Percentiles rank a stretch among this genome's conserved stretches.
Conservation (phyloP, 2,113 vertebrate species). For the Lophura nycthemera region DNA sequence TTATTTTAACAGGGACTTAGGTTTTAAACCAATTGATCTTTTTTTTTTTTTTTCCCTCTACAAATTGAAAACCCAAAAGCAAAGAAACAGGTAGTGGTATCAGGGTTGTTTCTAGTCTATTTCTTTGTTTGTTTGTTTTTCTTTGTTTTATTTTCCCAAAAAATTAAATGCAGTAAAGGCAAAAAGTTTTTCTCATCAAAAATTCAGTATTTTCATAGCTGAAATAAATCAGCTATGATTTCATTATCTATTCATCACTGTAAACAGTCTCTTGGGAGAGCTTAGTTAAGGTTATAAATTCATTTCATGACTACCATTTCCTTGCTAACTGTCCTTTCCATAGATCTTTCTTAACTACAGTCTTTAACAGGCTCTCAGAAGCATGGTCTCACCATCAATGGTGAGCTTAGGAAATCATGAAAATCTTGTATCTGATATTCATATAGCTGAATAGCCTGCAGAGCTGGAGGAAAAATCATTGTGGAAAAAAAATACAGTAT, state of each 20-base stretch:
- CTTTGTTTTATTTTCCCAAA: background rate
- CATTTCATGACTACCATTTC: background rate
- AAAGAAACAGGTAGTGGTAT: background rate
- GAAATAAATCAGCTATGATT: background rate
- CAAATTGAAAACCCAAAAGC: background rate
- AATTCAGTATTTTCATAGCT: background rate
- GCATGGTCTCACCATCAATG: background rate
- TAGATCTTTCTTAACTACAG: background rate
- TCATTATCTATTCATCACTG: background rate
- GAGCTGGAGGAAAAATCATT: background rate
- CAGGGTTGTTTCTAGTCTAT: background rate
- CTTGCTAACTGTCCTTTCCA: background rate
- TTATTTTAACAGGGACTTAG: background rate
- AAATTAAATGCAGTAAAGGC: background rate
- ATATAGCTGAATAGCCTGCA: background rate
- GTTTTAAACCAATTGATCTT: background rate
- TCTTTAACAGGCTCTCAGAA: background rate
- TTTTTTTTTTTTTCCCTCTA: background rate
- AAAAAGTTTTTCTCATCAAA: background rate
- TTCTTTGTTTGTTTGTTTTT: background rate
- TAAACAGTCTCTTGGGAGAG: background rate
- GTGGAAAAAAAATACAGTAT: background rate
- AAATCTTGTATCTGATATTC: background rate
- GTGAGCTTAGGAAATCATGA: background rate
- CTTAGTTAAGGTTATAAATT: background rate